Percentiles rank a stretch among this genome's conserved stretches.
These are phyloP conservation scores for Pilophorus perplexus DNA, from an alignment of 2,888 invertebrate species.

Conservation along the genomic window DNA sequence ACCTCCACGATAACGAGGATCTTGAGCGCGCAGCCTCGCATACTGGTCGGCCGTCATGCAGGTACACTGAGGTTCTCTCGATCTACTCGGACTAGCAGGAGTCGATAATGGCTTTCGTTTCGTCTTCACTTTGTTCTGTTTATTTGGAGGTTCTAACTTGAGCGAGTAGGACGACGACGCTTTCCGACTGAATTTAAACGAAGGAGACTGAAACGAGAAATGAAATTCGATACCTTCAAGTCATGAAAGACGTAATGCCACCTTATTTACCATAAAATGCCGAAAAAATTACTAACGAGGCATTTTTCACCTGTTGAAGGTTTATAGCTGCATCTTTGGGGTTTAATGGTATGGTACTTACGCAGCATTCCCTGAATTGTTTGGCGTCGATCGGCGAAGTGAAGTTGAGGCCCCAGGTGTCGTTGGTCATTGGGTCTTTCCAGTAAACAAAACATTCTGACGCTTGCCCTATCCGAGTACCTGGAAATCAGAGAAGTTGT, in stretches of 20 bases:
- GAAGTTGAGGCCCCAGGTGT: conserved; percentile 98
- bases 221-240: too few species aligned
- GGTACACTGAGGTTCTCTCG: conserved; percentile 87
- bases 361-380: conserved; percentile 94
- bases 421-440: conserved; percentile 95
- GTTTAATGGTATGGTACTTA: too few species aligned
- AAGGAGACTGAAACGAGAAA: conserved; percentile 85
- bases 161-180: conserved; percentile 95
- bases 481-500: too few species aligned
- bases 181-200: conserved; percentile 96
- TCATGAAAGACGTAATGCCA: too few species aligned
- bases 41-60: conserved; percentile 94
- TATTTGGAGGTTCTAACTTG: conserved; percentile 81
- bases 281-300: too few species aligned
- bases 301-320: too few species aligned
- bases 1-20: conserved; percentile 70
- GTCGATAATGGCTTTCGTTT: conserved; percentile 90
- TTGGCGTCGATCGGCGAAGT: conserved; percentile 96
- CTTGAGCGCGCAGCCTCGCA: conserved; percentile 78
- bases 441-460: conserved; percentile 99
- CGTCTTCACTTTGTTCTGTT: conserved; percentile 80
- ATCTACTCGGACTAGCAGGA: conserved; percentile 86
- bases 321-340: too few species aligned
- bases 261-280: too few species aligned
- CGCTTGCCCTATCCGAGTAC: conserved; percentile 93